A percentile compares a stretch with the other conserved stretches of the same genome.
Conservation (phyloP, 2,797 vertebrate species). For the Oceanodroma leucorhoa region DNA sequence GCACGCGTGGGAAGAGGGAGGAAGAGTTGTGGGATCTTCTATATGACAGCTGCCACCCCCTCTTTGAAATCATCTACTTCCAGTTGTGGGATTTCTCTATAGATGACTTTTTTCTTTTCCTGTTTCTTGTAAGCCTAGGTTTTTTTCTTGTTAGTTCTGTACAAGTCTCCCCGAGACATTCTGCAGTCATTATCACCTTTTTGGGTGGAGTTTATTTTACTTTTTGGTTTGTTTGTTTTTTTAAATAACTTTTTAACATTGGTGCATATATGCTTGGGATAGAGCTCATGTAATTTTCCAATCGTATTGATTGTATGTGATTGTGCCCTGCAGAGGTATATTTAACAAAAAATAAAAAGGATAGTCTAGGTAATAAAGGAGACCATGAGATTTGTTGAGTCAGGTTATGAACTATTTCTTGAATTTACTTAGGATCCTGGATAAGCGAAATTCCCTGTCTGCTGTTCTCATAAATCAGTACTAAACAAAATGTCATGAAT, state of each 20-base stretch:
- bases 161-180: conserved; percentile 87
- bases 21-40: neutral
- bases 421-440: conserved; percentile 47
- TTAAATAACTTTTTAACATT: conserved; percentile 80
- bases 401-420: conserved; percentile 62
- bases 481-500: neutral
- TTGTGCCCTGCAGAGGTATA: conserved; percentile 84
- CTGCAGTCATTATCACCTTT: conserved; percentile 86
- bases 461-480: conserved; percentile 23
- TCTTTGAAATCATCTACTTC: conserved; percentile 54
- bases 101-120: neutral
- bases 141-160: conserved; percentile 73
- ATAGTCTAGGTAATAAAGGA: conserved; percentile 74
- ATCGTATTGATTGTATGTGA: conserved; percentile 86
- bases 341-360: conserved; percentile 75
- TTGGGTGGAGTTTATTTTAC: conserved; percentile 84
- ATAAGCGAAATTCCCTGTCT: conserved; percentile 37
- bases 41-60: neutral
- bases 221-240: conserved; percentile 60
- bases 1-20: neutral
- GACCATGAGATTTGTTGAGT: conserved; percentile 68
- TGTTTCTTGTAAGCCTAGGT: conserved; percentile 45
- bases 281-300: conserved; percentile 90
- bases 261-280: conserved; percentile 85
- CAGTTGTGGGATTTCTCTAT: conserved; percentile 75